phyloP scores from a whole-genome alignment of 2,113 vertebrate genomes.

The Dryoscopus gambensis region DNA sequence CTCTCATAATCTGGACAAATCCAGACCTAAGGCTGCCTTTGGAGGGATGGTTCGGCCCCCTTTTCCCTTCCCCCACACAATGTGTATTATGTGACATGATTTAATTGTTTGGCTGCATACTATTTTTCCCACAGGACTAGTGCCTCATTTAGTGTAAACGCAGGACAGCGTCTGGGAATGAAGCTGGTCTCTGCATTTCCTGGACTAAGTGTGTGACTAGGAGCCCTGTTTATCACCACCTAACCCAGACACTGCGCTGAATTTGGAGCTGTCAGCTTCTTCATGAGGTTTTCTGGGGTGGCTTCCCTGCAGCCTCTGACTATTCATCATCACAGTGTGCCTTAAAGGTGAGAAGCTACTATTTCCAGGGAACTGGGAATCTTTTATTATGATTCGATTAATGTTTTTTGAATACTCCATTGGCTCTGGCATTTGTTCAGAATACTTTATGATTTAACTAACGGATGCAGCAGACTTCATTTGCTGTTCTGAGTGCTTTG shows the following conservation, averaged over 20 bases:
- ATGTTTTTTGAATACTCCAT: neutral
- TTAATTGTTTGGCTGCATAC: conserved; percentile 10
- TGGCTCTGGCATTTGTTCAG: neutral
- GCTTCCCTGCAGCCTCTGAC: neutral
- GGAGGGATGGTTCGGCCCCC: neutral
- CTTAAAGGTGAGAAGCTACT: neutral
- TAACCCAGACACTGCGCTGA: neutral
- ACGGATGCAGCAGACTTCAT: neutral
- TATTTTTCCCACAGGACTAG: conserved; percentile 13
- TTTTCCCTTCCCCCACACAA: neutral
- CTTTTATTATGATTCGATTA: neutral
- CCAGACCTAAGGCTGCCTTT: neutral
- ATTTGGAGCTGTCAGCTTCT: neutral
- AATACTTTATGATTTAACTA: neutral
- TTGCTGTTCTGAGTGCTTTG: neutral
- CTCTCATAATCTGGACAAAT: neutral
- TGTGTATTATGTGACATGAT: conserved; percentile 3
- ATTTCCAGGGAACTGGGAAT: neutral
- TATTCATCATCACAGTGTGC: neutral
- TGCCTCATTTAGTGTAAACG: neutral
- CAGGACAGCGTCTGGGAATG: conserved; percentile 1
- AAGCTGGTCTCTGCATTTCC: neutral
- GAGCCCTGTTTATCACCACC: neutral
- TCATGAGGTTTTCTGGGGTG: neutral
- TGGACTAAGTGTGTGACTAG: neutral